Base-by-base conservation (phyloP, 2,888 invertebrate species). In the Polydrusus pterygomalis region DNA sequence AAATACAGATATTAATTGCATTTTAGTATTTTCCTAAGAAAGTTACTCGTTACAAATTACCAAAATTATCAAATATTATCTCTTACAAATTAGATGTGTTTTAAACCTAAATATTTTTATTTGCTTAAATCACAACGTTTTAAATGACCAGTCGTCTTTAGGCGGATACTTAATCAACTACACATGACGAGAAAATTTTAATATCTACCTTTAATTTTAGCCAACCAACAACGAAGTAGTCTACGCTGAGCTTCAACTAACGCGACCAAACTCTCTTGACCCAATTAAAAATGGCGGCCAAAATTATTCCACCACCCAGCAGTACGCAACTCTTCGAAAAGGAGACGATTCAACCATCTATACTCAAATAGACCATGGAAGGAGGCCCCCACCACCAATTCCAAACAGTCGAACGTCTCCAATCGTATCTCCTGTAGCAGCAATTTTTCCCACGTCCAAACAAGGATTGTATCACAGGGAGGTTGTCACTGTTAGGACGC, bases 291-390 rank as follows among this genome's bases (percentile, higher is more conserved):
- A 87, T 84, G 84, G 89, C 63, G 85, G 84, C 58, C 65, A 83
- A 81, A 60, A 83, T 81, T 54, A 30, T 17, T 56, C 60, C 10
- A 38, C 67, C 6, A 49, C 65, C 15, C 78, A 74, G 45, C 86
- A 85, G 78, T 86, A 85, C 77, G 88, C 85, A 79, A 87, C 82
- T 79, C 84, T 82, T 65, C 84, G 88, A 20, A 86, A 85, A 71
- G 85, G 83, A 60, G 92, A 92, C 81, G 93, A 93, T 83, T 90
- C 93, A 68, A 93, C 93, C 82, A 91, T 93, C 84, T 93, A 93
- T 87, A 93, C 93, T 76, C 93, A 93, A 88, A 93, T 93, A 87
- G 93, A 93, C 87, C 93, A 93, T 85, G 90, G 89, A 81, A 88
- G 90, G 81, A 87, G 88, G 54, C 87, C 88, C 15, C 87, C 87